Base-by-base conservation (phyloP, 2,113 vertebrate genomes). In the Acrocephalus arundinaceus region DNA sequence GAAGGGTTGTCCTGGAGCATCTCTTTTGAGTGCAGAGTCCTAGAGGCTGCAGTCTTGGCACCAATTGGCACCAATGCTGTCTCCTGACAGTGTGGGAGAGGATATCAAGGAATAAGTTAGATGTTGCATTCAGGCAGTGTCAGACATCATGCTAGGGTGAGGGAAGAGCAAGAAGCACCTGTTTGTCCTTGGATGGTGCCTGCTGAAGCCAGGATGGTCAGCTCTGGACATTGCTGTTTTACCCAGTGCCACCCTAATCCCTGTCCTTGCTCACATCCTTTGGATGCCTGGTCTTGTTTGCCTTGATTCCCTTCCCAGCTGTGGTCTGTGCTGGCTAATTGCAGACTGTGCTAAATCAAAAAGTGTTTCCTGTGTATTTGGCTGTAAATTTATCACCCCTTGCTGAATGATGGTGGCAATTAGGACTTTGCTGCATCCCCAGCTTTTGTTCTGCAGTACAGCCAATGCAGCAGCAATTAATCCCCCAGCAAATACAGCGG, bases 391-490 rank as follows among this genome's bases (percentile, higher is more conserved):
- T 94, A 73, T 86, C 68, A 67, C 28, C 39, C 17, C 33, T 93
- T 75, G 41, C 66, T 85, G 65, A 90, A 15, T 31, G 57, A 74
- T 88, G 59, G 78, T 48, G 46, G 68, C 57, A 96, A 92, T 86
- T 77, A 81, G 80, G 68, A 89, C 68, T 52, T 88, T 83, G 75
- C 90, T 92, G 86, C 10, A 2, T 90, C 80, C 59, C 73, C 76
- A 67, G 66, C 57, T 95, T 91, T 84, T 77, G 71, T 74, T 90
- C 79, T 70, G 58, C 87, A 73, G 58, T 17, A 24, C 82, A 81
- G 93, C 66, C 31, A 37, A 30, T 51, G 93, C 83, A 89, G 83
- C 85, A 95, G 83, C 80, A 86, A 92, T 90, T 94, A 93, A 97
- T 96, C 88, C 83, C 59, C n/a, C 0, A 0, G 87, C 52, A 88